A percentile compares a stretch with the other conserved stretches of the same genome.
phyloP scores from a whole-genome alignment of 2,113 vertebrate species.

The Vombatus ursinus region DNA sequence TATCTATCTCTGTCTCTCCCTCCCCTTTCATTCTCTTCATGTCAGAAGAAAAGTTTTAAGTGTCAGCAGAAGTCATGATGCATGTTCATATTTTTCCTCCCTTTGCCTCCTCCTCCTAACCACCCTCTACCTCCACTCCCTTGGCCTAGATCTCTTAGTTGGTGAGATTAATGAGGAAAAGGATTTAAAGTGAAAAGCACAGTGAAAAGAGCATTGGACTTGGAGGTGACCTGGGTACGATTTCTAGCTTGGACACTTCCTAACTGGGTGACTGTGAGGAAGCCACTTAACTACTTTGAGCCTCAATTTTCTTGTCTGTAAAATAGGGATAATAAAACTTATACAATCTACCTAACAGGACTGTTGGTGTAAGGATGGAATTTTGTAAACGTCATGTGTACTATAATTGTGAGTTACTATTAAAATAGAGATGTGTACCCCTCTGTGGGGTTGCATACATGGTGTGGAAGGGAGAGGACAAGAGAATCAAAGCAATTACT shows the following conservation, averaged over 20 bases:
- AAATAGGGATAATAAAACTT: not conserved
- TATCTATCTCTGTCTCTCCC: not conserved
- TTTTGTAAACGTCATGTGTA: not conserved
- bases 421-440: not conserved
- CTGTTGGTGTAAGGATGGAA: not conserved
- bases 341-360: not conserved
- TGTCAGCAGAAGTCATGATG: slow-evolving; percentile 43
- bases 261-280: not conserved
- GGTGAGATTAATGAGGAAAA: slow-evolving; percentile 44
- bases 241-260: not conserved
- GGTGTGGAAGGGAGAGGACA: no score
- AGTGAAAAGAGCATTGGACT: not conserved
- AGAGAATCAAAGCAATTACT: not conserved
- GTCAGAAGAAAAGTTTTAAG: slow-evolving; percentile 17
- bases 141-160: slow-evolving; percentile 16
- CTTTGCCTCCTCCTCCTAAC: not conserved
- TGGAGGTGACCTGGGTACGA: not conserved
- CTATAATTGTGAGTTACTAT: not conserved
- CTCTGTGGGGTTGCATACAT: not conserved
- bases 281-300: not conserved
- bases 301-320: not conserved
- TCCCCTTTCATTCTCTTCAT: slow-evolving; percentile 34
- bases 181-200: slow-evolving; percentile 56
- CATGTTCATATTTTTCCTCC: not conserved
- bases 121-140: not conserved